These are phyloP conservation scores for Hydroisotoma schaefferi DNA, from an alignment of 2,888 invertebrate genomes.

Conservation along the genomic window DNA sequence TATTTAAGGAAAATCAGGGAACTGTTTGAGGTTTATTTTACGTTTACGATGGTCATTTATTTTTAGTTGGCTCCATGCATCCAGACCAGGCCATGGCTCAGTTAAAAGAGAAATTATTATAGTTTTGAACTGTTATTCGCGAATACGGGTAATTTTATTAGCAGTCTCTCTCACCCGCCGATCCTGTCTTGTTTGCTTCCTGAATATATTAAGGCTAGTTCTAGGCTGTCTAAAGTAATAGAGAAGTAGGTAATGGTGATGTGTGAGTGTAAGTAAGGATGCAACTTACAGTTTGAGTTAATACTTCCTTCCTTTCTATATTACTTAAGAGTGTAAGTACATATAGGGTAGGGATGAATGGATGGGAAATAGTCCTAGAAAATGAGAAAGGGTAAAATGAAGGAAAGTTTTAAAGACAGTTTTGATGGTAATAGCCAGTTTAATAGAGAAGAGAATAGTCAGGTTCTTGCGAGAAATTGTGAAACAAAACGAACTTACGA, in stretches of 20 bases:
- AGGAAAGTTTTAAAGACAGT: slow-evolving; percentile 19
- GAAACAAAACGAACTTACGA: background rate
- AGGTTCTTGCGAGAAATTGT: slow-evolving; percentile 13
- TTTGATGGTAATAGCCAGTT: slow-evolving; percentile 24
- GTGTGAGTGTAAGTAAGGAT: no score
- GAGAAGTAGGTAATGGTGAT: no score
- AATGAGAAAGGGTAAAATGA: slow-evolving; percentile 3
- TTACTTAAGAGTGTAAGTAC: no score
- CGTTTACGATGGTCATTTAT: slow-evolving; percentile 26
- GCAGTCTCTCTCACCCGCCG: no score
- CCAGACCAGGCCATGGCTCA: background rate
- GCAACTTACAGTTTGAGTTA: no score
- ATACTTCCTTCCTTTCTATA: no score
- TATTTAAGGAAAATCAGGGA: slow-evolving; percentile 16
- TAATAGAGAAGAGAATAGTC: slow-evolving; percentile 15
- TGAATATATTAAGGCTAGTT: no score
- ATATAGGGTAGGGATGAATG: background rate
- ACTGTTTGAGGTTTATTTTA: slow-evolving; percentile 29
- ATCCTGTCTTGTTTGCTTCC: no score
- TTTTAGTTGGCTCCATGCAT: slow-evolving; percentile 10
- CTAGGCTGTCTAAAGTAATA: no score
- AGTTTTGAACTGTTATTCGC: slow-evolving; percentile 10
- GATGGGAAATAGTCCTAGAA: background rate
- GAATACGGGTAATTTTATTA: slow-evolving; percentile 7
- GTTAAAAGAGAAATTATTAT: slow-evolving; percentile 4